Conservation (phyloP, 64 coral and sea anemone species). For the Pocillopora verrucosa region DNA sequence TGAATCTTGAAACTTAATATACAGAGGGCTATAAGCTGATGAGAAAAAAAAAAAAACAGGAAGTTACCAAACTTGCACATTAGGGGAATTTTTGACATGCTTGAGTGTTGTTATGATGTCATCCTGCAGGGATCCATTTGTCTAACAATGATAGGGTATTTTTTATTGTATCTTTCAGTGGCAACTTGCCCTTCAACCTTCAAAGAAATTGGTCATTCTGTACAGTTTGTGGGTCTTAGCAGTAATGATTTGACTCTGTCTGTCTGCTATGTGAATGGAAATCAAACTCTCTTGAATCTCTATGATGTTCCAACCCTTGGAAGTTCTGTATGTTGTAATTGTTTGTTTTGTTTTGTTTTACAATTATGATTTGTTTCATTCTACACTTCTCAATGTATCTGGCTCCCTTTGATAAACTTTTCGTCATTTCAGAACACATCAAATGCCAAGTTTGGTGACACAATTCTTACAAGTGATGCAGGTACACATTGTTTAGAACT, state of each 20-base stretch:
- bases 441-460: slow-evolving; percentile 60
- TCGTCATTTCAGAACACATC: slow-evolving; percentile 28
- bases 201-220: slow-evolving; percentile 53
- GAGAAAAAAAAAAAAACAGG: neutral
- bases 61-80: neutral
- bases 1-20: too few species aligned
- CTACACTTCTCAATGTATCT: neutral
- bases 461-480: slow-evolving; percentile 9
- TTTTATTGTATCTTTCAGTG: slow-evolving; percentile 44
- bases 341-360: too few species aligned
- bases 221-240: slow-evolving; percentile 71
- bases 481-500: neutral
- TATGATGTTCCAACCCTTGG: slow-evolving; percentile 78
- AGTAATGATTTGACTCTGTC: slow-evolving; percentile 78
- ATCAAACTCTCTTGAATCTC: slow-evolving; percentile 33
- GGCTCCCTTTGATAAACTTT: neutral
- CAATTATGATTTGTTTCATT: neutral
- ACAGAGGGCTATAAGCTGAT: too few species aligned
- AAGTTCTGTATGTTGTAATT: slow-evolving; percentile 46
- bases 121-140: too few species aligned
- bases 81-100: too few species aligned
- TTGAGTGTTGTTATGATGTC: too few species aligned
- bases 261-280: slow-evolving; percentile 56
- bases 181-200: slow-evolving; percentile 56
- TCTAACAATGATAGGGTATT: too few species aligned